A percentile compares a stretch with the other conserved stretches of the same genome.
These are phyloP conservation scores for Pterostichus madidus DNA, from an alignment of 2,888 invertebrate species.

Conservation along the genomic window DNA sequence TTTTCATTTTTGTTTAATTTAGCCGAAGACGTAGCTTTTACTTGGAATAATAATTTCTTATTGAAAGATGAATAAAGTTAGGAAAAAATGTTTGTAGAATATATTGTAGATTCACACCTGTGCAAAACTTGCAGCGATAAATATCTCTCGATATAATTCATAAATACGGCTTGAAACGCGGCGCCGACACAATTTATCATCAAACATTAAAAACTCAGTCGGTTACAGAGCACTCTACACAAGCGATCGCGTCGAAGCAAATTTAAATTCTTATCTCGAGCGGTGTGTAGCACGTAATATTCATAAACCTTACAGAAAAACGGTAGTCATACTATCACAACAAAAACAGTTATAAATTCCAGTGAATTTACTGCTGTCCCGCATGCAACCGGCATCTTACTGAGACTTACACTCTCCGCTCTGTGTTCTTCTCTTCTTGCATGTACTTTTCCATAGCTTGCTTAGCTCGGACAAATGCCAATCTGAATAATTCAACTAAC, in stretches of 20 bases:
- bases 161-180: constrained; percentile 36
- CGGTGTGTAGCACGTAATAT: constrained; percentile 62
- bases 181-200: constrained; percentile 58
- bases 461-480: constrained; percentile 24
- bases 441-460: constrained; percentile 55
- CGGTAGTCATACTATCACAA: constrained; percentile 56
- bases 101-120: constrained; percentile 15
- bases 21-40: no score
- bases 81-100: not conserved
- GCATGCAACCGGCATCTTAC: constrained; percentile 51
- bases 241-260: constrained; percentile 58
- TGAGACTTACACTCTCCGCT: not conserved
- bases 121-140: constrained; percentile 1
- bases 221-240: constrained; percentile 41
- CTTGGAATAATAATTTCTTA: no score
- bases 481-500: constrained; percentile 57
- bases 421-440: constrained; percentile 10
- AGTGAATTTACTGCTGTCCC: constrained; percentile 49
- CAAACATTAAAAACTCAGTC: constrained; percentile 56
- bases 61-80: not conserved
- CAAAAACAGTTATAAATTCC: constrained; percentile 62
- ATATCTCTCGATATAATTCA: constrained; percentile 25
- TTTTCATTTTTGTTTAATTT: no score
- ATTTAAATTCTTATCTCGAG: constrained; percentile 64
- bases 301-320: constrained; percentile 64